Evolutionary conservation across 2,888 invertebrate genomes (phyloP), one percentile per base, ranked within the genome.

Genomic region (Eupelmus urozonus): DNA sequence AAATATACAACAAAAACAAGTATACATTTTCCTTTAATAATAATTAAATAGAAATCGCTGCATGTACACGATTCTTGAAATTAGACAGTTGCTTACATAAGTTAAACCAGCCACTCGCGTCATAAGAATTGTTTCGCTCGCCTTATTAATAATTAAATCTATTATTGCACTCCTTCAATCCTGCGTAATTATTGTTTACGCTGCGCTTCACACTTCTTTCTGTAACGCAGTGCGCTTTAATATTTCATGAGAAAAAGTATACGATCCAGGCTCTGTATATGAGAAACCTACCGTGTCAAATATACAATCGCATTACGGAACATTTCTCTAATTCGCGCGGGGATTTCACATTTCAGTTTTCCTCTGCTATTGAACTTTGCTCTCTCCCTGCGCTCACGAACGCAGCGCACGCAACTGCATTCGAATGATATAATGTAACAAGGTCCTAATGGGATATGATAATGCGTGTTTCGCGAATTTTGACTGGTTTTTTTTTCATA

Each of bases 171-270:
- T 57, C 57, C 42, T 42, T 55, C 53, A 42, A 69, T 34, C 57
- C 42, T 18, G 69, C n/a, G 27, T 53, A 57, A 69, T 69, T 40
- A 59, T 69, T 18, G 16, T 16, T 34, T 13, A 16, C 16, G 9
- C 7, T 16, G 13, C 13, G 13, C 13, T 45, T 45, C 45, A 45
- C 63, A 42, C 72, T 73, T 65, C 45, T 51, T 25, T 40, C 45
- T 27, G 45, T 63, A 45, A 42, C 45, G 29, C 23, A 51, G 51
- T n/a, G n/a, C n/a, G 13, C 16, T 65, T 73, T 63, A 55, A 65
- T 65, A 53, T 65, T 65, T 55, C 73, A 29, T 57, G 73, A 73
- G 73, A 73, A 73, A 65, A 73, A 73, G 73, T 18, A 7, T 16
- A 20, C 3, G 51, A 16, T 13, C 7, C 25, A 55, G 25, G 45